phyloP scores from a whole-genome alignment of 2,888 invertebrate species.

The Amphipyra tragopoginis region DNA sequence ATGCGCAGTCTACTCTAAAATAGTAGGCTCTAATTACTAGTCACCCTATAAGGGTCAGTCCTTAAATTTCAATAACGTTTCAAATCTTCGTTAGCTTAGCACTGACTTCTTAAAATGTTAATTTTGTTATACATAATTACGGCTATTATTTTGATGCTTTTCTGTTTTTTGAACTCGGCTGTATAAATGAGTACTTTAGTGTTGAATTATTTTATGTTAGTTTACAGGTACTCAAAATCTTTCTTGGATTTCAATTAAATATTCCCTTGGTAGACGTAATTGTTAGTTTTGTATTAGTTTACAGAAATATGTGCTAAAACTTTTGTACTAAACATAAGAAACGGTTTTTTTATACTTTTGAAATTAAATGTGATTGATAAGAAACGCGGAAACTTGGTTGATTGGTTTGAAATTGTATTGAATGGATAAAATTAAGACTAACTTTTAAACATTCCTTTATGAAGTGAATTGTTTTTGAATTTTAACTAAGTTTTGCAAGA shows the following conservation, averaged over 20 bases:
- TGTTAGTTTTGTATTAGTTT: not conserved
- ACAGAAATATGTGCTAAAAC: not conserved
- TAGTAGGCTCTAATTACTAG: too few species aligned
- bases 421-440: slow-evolving; percentile 6
- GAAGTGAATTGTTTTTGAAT: not conserved
- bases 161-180: too few species aligned
- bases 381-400: not conserved
- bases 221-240: not conserved
- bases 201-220: not conserved
- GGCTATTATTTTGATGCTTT: too few species aligned
- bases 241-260: not conserved
- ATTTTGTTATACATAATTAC: too few species aligned
- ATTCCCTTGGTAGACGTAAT: slow-evolving; percentile 2
- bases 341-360: too few species aligned
- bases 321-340: not conserved
- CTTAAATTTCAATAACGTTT: too few species aligned
- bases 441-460: slow-evolving; percentile 1
- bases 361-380: too few species aligned
- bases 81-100: too few species aligned
- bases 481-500: too few species aligned
- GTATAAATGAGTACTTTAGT: not conserved
- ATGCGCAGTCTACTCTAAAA: too few species aligned
- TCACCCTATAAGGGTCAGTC: too few species aligned
- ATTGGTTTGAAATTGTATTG: slow-evolving; percentile 3
- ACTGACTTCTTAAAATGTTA: too few species aligned